Conservation (phyloP, 2,888 invertebrate species). For the Conistra vaccinii region DNA sequence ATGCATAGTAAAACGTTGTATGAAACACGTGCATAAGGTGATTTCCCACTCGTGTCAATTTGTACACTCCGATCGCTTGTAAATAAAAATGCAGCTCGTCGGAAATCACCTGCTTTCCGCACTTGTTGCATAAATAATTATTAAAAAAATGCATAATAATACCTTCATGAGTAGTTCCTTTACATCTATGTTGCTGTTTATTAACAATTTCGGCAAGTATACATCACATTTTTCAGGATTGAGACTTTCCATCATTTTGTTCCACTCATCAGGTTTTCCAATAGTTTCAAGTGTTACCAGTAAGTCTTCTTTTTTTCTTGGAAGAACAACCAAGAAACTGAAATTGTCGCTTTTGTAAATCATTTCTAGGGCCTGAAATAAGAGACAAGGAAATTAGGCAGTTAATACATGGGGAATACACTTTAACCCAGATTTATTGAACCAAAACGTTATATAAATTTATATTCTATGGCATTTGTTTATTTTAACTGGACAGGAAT, state of each 20-base stretch:
- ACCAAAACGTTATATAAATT: background rate
- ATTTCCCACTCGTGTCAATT: too few relatives aligned
- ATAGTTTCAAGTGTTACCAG: constrained; percentile 45
- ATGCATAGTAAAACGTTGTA: too few relatives aligned
- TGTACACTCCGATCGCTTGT: too few relatives aligned
- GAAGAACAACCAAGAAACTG: constrained; percentile 67
- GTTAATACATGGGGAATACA: background rate
- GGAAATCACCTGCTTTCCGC: too few relatives aligned
- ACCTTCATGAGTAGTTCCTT: constrained; percentile 68
- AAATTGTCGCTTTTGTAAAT: constrained; percentile 69
- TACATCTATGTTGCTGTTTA: constrained; percentile 64
- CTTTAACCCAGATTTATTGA: background rate
- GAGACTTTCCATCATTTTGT: constrained; percentile 46
- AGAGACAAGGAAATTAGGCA: background rate
- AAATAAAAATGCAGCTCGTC: too few relatives aligned
- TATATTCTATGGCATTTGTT: background rate
- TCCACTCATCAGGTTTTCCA: constrained; percentile 51
- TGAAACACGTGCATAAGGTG: too few relatives aligned
- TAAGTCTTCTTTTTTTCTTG: constrained; percentile 63
- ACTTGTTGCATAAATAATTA: too few relatives aligned
- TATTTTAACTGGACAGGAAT: background rate
- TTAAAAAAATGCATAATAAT: constrained; percentile 7
- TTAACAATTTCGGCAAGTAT: constrained; percentile 68
- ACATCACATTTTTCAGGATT: constrained; percentile 50
- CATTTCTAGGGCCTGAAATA: constrained; percentile 71